Base-by-base conservation (phyloP, 2,888 invertebrate species). In the Branchipolynoe longqiensis region DNA sequence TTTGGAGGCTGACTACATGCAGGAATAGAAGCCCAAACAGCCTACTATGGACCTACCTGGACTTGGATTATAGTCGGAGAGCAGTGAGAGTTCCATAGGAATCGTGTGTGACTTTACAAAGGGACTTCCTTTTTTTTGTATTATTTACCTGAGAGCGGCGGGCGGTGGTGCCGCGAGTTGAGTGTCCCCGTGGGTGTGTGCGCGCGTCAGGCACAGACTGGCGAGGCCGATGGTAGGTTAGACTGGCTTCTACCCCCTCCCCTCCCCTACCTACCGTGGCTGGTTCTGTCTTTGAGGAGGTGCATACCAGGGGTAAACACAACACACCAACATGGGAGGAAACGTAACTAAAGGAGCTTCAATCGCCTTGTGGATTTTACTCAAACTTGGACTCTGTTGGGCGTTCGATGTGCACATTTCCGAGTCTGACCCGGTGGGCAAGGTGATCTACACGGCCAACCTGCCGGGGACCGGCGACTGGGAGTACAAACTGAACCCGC, bases 311-410 rank as follows among this genome's bases (percentile, higher is more conserved):
- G n/a, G n/a, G n/a, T n/a, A n/a, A n/a, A 36, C 22, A 69, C 69
- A 36, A 4, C 22, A 4, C 22, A 25, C 41, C 73, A 73, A 18
- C n/a, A 41, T 41, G 78, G 78, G 28, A 3, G 31, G 25, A 18
- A 41, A 41, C 48, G 28, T 33, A 78, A 41, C 41, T 3, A 78
- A 41, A 18, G 33, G 78, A n/a, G 78, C 41, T 14, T 41, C 14
- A 41, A 25, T 78, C n/a, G 78, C 78, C 48, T 28, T 78, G 28
- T 78, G 78, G 78, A 28, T 78, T 4, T 78, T 78, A 78, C 78
- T 78, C 4, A 78, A 78, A 48, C 78, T 78, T 48, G 78, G 78
- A 41, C 78, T 78, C 18, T 78, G 78, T 41, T 78, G 78, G 78
- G 78, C 78, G 4, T 78, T 78, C 28, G 78, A 78, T 25, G 54